phyloP scores from a whole-genome alignment of 1,140 invertebrate species.

The Orchestia grillus region DNA sequence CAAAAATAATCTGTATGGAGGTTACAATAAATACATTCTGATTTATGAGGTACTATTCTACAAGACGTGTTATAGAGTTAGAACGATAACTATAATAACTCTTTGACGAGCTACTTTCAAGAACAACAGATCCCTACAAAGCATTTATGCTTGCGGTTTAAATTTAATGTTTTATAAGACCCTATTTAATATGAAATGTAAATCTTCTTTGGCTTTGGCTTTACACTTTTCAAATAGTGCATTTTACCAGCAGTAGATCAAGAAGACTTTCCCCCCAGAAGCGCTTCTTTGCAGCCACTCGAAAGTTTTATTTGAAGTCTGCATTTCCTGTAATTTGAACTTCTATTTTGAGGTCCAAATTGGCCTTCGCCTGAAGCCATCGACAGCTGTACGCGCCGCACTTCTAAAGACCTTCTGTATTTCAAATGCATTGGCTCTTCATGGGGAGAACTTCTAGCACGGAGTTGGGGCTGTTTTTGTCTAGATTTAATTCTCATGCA shows the following conservation, averaged over 20 bases:
- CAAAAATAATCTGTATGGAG: too few relatives aligned
- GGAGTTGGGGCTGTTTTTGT: background rate
- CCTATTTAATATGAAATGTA: too few relatives aligned
- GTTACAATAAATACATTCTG: too few relatives aligned
- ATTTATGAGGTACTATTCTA: too few relatives aligned
- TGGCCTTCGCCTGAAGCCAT: background rate
- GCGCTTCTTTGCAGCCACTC: constrained; percentile 4
- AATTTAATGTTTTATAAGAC: too few relatives aligned
- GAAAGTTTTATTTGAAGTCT: background rate
- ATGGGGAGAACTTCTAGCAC: background rate
- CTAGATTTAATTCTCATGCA: background rate
- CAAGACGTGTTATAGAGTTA: too few relatives aligned
- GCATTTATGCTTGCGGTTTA: too few relatives aligned
- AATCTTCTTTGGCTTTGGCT: too few relatives aligned
- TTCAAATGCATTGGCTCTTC: constrained; percentile 43
- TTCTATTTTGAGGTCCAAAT: constrained; percentile 34
- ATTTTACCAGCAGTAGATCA: background rate
- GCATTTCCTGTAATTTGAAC: constrained; percentile 39
- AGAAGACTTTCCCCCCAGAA: background rate
- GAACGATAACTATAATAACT: too few relatives aligned
- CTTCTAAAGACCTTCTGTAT: constrained; percentile 45
- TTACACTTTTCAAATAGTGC: background rate
- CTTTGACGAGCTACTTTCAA: too few relatives aligned
- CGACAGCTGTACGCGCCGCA: constrained; percentile 20
- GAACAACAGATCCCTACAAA: too few relatives aligned